Percentiles rank a stretch among this genome's conserved stretches.
phyloP scores from a whole-genome alignment of 2,888 invertebrate genomes.

The Sthenelais limicola region DNA sequence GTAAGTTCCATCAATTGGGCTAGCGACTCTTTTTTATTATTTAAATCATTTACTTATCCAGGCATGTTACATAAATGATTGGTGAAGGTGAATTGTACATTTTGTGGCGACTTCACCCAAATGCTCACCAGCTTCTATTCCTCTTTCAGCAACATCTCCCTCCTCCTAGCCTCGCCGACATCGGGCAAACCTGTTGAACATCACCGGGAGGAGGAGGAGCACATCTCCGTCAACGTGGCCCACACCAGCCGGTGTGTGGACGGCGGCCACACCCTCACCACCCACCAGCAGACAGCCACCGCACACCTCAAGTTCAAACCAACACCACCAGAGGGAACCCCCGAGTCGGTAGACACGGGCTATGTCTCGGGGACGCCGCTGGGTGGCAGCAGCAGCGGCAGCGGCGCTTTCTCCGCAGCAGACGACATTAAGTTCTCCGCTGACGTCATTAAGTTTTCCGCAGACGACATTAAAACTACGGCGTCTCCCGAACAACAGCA shows the following conservation, averaged over 20 bases:
- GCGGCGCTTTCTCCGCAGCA: too few relatives aligned
- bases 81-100: not conserved
- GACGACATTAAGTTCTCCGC: too few relatives aligned
- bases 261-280: not conserved
- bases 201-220: too few relatives aligned
- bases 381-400: too few relatives aligned
- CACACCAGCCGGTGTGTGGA: not conserved
- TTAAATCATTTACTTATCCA: not conserved
- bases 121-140: too few relatives aligned
- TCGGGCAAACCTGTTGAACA: slow-evolving; percentile 2
- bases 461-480: too few relatives aligned
- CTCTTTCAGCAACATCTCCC: slow-evolving; percentile 13
- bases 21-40: not conserved
- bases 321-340: too few relatives aligned
- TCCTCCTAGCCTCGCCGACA: slow-evolving; percentile 2
- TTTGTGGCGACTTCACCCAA: not conserved
- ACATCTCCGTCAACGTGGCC: not conserved
- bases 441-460: too few relatives aligned
- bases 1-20: slow-evolving; percentile 1
- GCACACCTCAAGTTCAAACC: not conserved
- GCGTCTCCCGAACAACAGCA: too few relatives aligned
- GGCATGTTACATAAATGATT: too few relatives aligned
- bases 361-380: too few relatives aligned
- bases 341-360: too few relatives aligned
- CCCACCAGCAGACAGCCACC: not conserved